Conservation (phyloP, 2,113 vertebrate species). For the Zootoca vivipara region DNA sequence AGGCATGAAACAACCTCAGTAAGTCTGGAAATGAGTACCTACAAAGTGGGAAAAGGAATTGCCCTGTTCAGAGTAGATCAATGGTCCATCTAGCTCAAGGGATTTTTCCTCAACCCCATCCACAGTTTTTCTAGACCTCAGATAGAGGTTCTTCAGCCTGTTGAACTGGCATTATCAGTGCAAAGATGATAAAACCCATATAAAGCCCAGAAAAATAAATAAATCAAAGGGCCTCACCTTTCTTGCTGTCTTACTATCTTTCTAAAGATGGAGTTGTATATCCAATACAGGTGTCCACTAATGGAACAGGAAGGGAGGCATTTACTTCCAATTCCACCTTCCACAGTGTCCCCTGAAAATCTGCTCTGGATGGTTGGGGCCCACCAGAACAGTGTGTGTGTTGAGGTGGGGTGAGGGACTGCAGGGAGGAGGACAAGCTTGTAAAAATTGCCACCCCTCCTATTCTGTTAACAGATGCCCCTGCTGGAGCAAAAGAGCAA, state of each 20-base stretch:
- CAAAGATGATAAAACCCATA: background rate
- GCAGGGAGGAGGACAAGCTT: too few relatives aligned
- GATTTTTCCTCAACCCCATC: background rate
- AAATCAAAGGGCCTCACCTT: background rate
- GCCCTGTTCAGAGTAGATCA: background rate
- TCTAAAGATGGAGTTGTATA: background rate
- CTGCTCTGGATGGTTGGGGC: too few relatives aligned
- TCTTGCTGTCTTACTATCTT: background rate
- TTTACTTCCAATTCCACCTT: too few relatives aligned
- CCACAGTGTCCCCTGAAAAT: too few relatives aligned
- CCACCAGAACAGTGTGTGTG: too few relatives aligned
- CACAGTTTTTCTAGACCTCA: background rate
- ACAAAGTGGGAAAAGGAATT: background rate
- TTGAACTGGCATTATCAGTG: background rate
- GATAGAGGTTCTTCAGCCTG: background rate
- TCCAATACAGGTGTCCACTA: too few relatives aligned
- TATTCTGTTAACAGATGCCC: too few relatives aligned
- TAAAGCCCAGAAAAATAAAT: background rate
- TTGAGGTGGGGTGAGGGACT: too few relatives aligned
- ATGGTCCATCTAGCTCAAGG: background rate
- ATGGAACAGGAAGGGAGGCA: too few relatives aligned
- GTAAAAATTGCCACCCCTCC: too few relatives aligned
- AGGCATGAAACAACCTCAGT: background rate
- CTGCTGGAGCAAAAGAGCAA: too few relatives aligned
- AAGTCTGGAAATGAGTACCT: background rate